A percentile compares a stretch with the other conserved stretches of the same genome.
phyloP scores from a whole-genome alignment of 1,140 invertebrate species.

The Drosophila nebulosa region DNA sequence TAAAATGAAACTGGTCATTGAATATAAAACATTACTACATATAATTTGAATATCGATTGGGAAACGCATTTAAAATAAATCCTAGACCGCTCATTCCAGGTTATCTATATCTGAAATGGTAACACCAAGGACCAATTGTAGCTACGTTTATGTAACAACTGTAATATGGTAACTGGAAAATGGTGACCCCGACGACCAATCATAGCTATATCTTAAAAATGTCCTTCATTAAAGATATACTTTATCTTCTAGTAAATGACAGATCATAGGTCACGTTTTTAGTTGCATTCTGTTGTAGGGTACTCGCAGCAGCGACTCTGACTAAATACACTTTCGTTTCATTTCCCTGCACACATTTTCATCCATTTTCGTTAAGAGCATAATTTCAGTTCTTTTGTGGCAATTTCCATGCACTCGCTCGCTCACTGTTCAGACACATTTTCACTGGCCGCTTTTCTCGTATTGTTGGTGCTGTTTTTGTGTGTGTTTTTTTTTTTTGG shows the following conservation, averaged over 20 bases:
- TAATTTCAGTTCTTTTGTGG: constrained; percentile 65
- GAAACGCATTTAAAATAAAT: too few species aligned
- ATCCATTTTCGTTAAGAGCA: constrained; percentile 55
- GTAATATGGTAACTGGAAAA: too few species aligned
- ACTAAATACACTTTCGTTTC: background rate
- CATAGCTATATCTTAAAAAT: too few species aligned
- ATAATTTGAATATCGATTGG: background rate
- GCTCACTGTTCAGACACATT: constrained; percentile 33
- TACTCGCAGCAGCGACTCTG: background rate
- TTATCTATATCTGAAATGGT: too few species aligned
- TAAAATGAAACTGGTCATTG: background rate
- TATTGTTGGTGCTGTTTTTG: constrained; percentile 31
- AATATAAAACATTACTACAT: background rate
- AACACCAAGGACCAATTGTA: too few species aligned
- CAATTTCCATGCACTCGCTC: constrained; percentile 47
- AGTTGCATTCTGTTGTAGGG: background rate
- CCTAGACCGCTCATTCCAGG: too few species aligned
- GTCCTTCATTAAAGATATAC: too few species aligned
- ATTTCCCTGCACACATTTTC: constrained; percentile 16
- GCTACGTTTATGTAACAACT: background rate
- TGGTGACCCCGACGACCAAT: background rate
- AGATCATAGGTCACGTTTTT: too few species aligned
- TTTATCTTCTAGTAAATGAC: too few species aligned
- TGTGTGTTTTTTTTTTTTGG: constrained; percentile 47
- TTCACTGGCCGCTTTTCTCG: constrained; percentile 16